A percentile compares a stretch with the other conserved stretches of the same genome.
Evolutionary conservation across 2,113 vertebrate genomes (phyloP).

Genomic region (Callipepla squamata): DNA sequence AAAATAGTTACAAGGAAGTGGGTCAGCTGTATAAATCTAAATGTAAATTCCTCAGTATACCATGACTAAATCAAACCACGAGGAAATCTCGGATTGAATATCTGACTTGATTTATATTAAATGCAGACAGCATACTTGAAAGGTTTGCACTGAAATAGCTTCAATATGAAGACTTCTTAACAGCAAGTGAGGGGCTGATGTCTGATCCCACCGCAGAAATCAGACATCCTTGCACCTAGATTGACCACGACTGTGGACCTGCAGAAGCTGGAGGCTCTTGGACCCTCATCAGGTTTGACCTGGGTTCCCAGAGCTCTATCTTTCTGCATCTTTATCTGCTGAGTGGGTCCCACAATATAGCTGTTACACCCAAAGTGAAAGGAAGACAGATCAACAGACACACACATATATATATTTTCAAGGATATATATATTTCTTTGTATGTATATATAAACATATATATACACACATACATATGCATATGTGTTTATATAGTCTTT

Average conservation of each 20-base stretch:
- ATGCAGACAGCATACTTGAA: not conserved
- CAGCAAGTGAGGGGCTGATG: not conserved
- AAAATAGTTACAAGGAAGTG: not conserved
- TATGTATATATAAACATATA: not conserved
- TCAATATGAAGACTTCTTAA: not conserved
- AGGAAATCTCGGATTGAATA: not conserved
- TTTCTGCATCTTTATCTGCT: not conserved
- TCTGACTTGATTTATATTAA: not conserved
- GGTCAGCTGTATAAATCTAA: conserved; percentile 2
- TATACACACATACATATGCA: not conserved
- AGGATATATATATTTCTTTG: no score
- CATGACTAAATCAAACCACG: not conserved
- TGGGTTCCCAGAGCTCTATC: not conserved
- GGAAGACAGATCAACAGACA: no score
- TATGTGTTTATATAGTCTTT: no score
- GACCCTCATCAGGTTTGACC: not conserved
- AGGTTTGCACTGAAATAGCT: not conserved
- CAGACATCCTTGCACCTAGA: not conserved
- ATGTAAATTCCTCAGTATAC: not conserved
- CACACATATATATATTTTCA: not conserved
- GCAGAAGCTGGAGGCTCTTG: not conserved
- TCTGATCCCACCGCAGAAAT: not conserved
- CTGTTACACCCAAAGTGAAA: not conserved
- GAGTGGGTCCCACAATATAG: rapidly evolving
- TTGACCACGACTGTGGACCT: rapidly evolving